Evolutionary conservation across 2,113 vertebrate genomes (phyloP), one percentile per base, ranked within the genome.

Genomic region (Oryzias melastigma): DNA sequence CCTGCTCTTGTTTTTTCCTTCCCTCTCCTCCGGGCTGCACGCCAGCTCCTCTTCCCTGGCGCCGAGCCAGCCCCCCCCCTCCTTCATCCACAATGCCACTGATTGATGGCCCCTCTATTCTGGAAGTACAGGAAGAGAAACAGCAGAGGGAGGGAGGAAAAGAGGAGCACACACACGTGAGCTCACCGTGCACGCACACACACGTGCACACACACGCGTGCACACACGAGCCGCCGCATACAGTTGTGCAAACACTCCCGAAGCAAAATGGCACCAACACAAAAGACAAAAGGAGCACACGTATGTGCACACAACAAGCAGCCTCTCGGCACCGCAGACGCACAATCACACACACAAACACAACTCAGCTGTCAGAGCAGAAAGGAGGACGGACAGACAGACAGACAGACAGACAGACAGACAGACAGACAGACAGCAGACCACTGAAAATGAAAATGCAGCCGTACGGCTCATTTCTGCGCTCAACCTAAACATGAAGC

Each of bases 101-200:
- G 88, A 91, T 90, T 90, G 90, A 91, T 92, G 88, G 88, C 81
- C 87, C 84, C 85, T 85, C 85, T 81, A 87, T 88, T 89, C 68
- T 81, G 83, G 78, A 85, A 89, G 77, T 82, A 84, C 73, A 86
- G 81, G 84, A 88, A 85, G 81, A 67, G 80, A 83, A 86, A 85
- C 57, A 46, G 53, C 54, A 53, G 61, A 20, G 44, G 54, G 40
- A 57, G 53, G 63, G 52, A 55, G 52, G 59, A 69, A 65, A 56
- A 77, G 70, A 56, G 81, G 75, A 71, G 62, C 47, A 71, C 65
- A 71, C 69, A 59, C 52, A 53, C 57, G 66, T 56, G 52, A 49
- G n/a, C 55, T 62, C 65, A 2, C 20, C 54, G 20, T 42, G 52
- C 55, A 40, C 4, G 20, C 44, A 52, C 57, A 24, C 44, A 55